Base-by-base conservation (phyloP, 2,888 invertebrate genomes). In the Coenonympha arcania region DNA sequence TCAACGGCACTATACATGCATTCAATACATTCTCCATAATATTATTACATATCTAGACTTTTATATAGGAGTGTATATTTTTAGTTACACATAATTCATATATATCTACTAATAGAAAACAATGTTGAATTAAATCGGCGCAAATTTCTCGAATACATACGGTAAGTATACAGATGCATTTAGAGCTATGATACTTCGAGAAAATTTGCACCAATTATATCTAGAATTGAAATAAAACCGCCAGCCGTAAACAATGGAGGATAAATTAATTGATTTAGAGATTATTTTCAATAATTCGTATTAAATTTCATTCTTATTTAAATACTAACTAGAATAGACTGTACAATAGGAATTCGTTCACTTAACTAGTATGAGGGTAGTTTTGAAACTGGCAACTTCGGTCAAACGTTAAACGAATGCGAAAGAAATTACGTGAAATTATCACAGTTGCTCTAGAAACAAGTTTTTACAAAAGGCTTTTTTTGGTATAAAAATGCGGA, bases 381-480 rank as follows among this genome's bases (percentile, higher is more conserved):
- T 34, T 44, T 44, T 33, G 44, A 11, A 42, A 20, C 16, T 31
- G 30, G 22, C 16, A 13, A 44, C 33, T 9, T 26, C 37, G 37
- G n/a, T 33, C 42, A n/a, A 31, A 13, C 18, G 18, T 11, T 13
- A 22, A 34, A 34, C 16, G 44, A 34, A 34, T 44, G 34, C 33
- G 34, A 34, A 34, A 24, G 15, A 30, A 33, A 48, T 51, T 56
- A 62, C 59, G 63, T 65, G 62, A 61, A 53, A 56, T 58, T 74
- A 78, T 78, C 74, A 76, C 78, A 78, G 73, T 33, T 24, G 43
- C 42, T 31, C 28, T 31, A 30, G 24, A 39, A 20, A 31, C 8
- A 42, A 30, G 19, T 30, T 30, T 42, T 20, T 42, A 42, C 42
- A 42, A 42, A 31, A 31, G 42, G 3, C 19, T 19, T 19, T 42